Evolutionary conservation across 2,113 vertebrate genomes (phyloP).

Genomic region (Myiagra hebetior): DNA sequence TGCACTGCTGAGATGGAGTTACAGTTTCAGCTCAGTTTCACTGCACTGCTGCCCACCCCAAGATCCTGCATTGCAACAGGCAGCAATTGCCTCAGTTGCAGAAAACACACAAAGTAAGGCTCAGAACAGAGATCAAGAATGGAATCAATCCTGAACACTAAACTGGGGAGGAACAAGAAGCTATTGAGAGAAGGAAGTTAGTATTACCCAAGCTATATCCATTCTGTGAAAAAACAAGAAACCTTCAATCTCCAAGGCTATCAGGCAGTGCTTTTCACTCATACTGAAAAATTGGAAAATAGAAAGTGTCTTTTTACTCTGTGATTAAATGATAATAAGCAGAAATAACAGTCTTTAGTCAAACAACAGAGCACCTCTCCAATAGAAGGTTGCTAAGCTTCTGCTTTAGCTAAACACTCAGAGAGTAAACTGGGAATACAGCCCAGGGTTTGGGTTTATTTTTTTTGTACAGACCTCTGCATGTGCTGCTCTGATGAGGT

Average conservation of each 20-base stretch:
- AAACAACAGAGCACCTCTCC: slow-evolving; percentile 9
- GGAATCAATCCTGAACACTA: neutral
- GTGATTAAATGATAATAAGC: slow-evolving; percentile 5
- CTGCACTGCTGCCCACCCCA: neutral
- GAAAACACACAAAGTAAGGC: neutral
- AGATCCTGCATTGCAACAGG: neutral
- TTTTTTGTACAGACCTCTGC: neutral
- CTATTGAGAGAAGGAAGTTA: neutral
- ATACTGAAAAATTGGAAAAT: neutral
- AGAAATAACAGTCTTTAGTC: slow-evolving; percentile 26
- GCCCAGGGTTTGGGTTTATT: neutral
- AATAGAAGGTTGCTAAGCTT: neutral
- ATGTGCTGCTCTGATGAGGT: slow-evolving; percentile 1
- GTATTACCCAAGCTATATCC: neutral
- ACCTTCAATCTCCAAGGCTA: neutral
- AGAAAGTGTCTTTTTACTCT: neutral
- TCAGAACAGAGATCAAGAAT: neutral
- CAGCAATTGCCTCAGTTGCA: neutral
- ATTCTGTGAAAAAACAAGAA: slow-evolving; percentile 19
- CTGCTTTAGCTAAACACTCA: neutral
- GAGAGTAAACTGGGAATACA: slow-evolving; percentile 1
- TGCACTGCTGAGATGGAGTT: neutral
- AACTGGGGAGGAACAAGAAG: neutral
- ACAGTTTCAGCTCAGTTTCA: neutral
- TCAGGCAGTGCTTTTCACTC: slow-evolving; percentile 5